Evolutionary conservation across 2,888 invertebrate genomes (phyloP), one percentile per base, ranked within the genome.

Genomic region (Molanna angustata): DNA sequence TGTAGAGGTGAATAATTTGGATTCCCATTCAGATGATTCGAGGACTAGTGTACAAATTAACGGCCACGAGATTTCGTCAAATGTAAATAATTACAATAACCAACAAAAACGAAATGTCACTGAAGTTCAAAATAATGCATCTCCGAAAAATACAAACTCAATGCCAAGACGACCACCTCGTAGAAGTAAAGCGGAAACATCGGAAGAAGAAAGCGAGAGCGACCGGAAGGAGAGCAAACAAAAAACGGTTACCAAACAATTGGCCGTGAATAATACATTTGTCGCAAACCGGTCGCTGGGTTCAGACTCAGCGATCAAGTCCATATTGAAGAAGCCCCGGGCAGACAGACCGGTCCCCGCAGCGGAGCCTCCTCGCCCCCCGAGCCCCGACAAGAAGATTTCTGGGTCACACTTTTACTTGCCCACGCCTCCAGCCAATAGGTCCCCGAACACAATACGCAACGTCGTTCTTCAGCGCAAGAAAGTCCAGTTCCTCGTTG

Each of bases 401-500:
- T 56, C 61, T 62, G 69, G 71, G 61, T 81, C 83, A 49, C 79
- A 82, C 61, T 84, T 84, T 73, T 84, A 84, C 70, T 69, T 84
- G 59, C 84, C 82, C 22, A 79, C 80, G 63, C 77, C 73, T 56
- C 60, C 44, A 57, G 74, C 69, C 65, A 74, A 72, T 55, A 74
- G 73, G 63, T 64, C 66, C 39, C 50, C 64, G 27, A 59, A 65
- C 44, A 59, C 71, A 68, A 58, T 70, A 68, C 52, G 54, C 70
- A 19, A 62, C 70, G 52, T 76, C 80, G 64, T 78, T 84, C 62
- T 71, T 48, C 76, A 82, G 64, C 78, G 85, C 64, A 86, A 84
- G 76, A 82, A 84, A 64, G 86, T 86, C 56, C 84, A 86, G 67
- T 86, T 86, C 73, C 72, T 84, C 64, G 85, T 85, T 41, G 84